Base-by-base conservation (phyloP, 2,113 vertebrate genomes). In the Cryptotis parvus region DNA sequence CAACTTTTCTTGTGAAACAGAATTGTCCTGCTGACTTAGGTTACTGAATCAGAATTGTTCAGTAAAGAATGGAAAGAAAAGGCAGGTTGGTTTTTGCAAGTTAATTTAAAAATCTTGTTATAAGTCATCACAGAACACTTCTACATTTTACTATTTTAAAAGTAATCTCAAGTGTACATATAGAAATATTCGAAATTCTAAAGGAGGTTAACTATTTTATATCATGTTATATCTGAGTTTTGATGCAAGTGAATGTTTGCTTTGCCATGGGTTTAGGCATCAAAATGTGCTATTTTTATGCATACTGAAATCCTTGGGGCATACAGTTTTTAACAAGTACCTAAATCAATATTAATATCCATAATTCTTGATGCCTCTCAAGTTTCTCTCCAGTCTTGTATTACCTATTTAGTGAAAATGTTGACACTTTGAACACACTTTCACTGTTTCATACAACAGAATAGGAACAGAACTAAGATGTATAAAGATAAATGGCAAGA, bases 11-110 rank as follows among this genome's bases (percentile, higher is more conserved):
- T 33, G n/a, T 41, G 39, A 15, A 65, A 14, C 16, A 9, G 49
- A 76, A 61, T 83, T 93, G 91, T 79, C 43, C 58, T 41, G 39
- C 79, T 61, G 45, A 79, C 45, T 84, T 69, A 85, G 66, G 20
- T 29, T 49, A 66, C 29, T 35, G 26, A 73, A 3, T 84, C 43
- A 89, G 70, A 92, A 49, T 45, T 58, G 35, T 61, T 3, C 9
- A 61, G 7, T n/a, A 37, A 9, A 4, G 9, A 16, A 20, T 39
- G 9, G 5, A 16, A 52, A 37, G 12, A 79, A 27, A 70, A 77
- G 65, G 16, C n/a, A 49, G 66, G 49, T 15, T 49, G 10, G 2
- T 6, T 33, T 24, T 84, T 82, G 26, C 1, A 24, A 85, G n/a
- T 55, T 15, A 80, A 27, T 77, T 24, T 61, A 1, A 45, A 73